A percentile compares a stretch with the other conserved stretches of the same genome.
Evolutionary conservation across 2,888 invertebrate genomes (phyloP).

Genomic region (Rhagophthalmus giganteus): DNA sequence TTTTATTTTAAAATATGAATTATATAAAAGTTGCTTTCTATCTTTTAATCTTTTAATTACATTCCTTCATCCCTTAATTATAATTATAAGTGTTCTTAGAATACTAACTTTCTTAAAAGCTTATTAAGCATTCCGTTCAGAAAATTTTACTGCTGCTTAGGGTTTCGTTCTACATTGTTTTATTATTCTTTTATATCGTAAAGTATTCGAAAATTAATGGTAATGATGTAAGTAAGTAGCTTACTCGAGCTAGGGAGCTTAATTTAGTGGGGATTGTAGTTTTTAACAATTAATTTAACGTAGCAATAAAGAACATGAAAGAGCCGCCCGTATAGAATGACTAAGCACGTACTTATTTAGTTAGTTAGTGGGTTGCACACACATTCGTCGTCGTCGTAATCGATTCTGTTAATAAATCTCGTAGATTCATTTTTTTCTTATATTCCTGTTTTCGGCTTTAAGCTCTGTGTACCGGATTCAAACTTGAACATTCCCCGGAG

Average conservation of each 20-base stretch:
- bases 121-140: conserved; percentile 5
- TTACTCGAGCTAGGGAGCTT: too few relatives aligned
- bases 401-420: too few relatives aligned
- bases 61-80: conserved; percentile 4
- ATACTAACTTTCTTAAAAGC: not conserved
- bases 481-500: not conserved
- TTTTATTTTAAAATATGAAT: conserved; percentile 3
- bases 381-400: too few relatives aligned
- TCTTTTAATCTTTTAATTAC: conserved; percentile 8
- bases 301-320: too few relatives aligned
- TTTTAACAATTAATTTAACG: too few relatives aligned
- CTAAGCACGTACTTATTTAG: too few relatives aligned
- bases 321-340: too few relatives aligned
- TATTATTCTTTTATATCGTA: not conserved
- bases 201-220: not conserved
- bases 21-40: conserved; percentile 6
- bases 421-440: not conserved
- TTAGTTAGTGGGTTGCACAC: too few relatives aligned
- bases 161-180: not conserved
- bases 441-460: not conserved
- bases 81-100: conserved; percentile 10
- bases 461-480: not conserved
- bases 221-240: not conserved
- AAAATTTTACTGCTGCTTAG: conserved; percentile 4
- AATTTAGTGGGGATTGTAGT: too few relatives aligned